These are phyloP conservation scores for Loriculus beryllinus DNA, from an alignment of 2,797 vertebrate species.

Conservation along the genomic window DNA sequence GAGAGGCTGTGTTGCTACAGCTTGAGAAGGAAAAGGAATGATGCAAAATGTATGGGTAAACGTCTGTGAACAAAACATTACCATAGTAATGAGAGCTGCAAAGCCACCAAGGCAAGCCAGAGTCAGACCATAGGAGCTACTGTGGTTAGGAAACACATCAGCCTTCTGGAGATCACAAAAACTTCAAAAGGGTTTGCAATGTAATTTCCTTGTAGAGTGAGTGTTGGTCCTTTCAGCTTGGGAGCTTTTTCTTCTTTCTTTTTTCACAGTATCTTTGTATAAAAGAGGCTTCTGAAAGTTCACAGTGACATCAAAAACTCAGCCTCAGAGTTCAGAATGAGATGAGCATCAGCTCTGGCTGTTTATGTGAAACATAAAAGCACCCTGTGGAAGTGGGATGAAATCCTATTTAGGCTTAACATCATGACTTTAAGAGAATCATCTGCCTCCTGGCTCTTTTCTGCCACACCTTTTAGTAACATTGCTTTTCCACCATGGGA, in stretches of 20 bases:
- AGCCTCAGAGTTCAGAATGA: not conserved
- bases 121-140: not conserved
- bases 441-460: not conserved
- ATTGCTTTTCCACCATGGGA: not conserved
- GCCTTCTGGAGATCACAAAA: not conserved
- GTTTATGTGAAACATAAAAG: not conserved
- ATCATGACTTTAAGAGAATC: not conserved
- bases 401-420: slow-evolving; percentile 15
- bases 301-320: not conserved
- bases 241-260: not conserved
- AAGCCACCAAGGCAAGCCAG: not conserved
- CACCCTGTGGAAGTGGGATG: not conserved
- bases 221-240: not conserved
- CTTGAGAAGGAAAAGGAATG: not conserved
- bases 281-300: not conserved
- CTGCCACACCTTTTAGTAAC: not conserved
- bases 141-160: not conserved
- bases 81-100: not conserved
- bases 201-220: not conserved
- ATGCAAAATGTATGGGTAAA: not conserved
- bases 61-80: not conserved
- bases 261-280: not conserved
- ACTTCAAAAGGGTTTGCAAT: not conserved
- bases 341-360: not conserved
- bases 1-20: not conserved